These are phyloP conservation scores for Cyprinodon variegatus DNA, from an alignment of 2,113 vertebrate species.

Conservation along the genomic window DNA sequence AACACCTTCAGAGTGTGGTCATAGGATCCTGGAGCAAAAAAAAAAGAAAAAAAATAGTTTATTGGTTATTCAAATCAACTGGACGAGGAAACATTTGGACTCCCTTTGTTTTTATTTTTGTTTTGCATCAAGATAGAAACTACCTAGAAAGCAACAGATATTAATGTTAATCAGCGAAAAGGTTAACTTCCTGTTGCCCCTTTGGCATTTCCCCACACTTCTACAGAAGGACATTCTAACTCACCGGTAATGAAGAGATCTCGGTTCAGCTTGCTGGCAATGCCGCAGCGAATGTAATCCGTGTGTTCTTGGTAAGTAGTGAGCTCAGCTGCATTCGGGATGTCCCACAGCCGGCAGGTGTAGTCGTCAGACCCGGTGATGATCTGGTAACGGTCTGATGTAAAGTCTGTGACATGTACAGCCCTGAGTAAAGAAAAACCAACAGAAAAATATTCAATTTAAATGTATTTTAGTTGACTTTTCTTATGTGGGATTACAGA, in stretches of 20 bases:
- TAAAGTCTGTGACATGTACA: constrained; percentile 89
- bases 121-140: background rate
- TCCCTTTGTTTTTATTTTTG: background rate
- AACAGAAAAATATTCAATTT: background rate
- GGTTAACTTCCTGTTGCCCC: background rate
- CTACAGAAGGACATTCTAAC: constrained; percentile 7
- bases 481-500: background rate
- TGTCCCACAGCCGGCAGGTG: constrained; percentile 90
- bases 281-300: constrained; percentile 92
- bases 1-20: constrained; percentile 95
- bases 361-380: constrained; percentile 94
- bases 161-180: background rate
- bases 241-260: constrained; percentile 94
- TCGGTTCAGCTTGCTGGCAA: constrained; percentile 88
- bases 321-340: constrained; percentile 85
- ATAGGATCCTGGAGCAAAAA: constrained; percentile 86
- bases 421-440: constrained; percentile 76
- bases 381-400: constrained; percentile 88
- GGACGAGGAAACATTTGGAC: background rate
- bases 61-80: background rate
- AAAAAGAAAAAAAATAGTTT: background rate
- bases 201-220: background rate
- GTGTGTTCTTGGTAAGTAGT: constrained; percentile 86
- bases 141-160: background rate
- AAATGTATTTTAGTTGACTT: background rate